phyloP scores from a whole-genome alignment of 2,113 vertebrate genomes.

The Otocyon megalotis region DNA sequence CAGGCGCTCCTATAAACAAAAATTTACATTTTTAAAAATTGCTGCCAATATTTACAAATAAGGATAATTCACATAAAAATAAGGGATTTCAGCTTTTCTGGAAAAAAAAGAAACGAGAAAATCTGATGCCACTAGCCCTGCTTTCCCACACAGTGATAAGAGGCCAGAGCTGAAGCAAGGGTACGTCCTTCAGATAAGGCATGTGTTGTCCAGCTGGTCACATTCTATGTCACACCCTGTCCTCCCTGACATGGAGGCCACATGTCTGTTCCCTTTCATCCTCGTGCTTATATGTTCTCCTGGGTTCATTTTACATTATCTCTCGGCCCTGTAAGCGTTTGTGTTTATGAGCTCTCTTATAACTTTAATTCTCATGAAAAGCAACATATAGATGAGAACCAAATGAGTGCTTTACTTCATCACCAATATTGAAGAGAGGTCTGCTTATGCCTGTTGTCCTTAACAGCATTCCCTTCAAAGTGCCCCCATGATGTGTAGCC shows the following conservation, averaged over 20 bases:
- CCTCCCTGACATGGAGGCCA: background rate
- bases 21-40: background rate
- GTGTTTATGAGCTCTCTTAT: background rate
- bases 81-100: background rate
- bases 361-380: background rate
- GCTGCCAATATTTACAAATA: background rate
- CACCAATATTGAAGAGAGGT: background rate
- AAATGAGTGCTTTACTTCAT: background rate
- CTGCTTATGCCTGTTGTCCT: background rate
- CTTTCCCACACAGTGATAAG: background rate
- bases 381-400: background rate
- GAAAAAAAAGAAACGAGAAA: background rate
- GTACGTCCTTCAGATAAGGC: background rate
- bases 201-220: too few relatives aligned
- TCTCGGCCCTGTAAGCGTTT: background rate
- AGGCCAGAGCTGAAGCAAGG: background rate
- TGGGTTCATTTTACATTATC: background rate
- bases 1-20: too few relatives aligned
- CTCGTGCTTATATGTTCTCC: background rate
- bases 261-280: background rate
- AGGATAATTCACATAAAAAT: background rate
- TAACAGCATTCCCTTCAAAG: background rate
- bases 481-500: background rate
- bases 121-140: background rate
- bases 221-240: background rate